Evolutionary conservation across 1,140 invertebrate genomes (phyloP), one percentile per base, ranked within the genome.

Genomic region (Scaptomyza hsui): DNA sequence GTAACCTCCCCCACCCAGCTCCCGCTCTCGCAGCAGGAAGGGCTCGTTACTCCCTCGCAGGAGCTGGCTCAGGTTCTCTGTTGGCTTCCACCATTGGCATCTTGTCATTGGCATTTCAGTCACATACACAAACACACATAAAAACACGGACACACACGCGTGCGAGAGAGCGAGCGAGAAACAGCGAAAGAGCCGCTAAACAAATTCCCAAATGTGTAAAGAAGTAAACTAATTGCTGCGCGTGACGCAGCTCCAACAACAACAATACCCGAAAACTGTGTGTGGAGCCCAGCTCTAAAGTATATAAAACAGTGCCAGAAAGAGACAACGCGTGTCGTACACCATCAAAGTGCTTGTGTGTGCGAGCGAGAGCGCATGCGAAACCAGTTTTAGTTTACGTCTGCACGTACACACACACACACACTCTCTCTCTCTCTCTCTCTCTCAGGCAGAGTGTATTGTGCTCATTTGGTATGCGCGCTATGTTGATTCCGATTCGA

Each of bases 81-180:
- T 65, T 37, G 32, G 32, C 32, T 37, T 37, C 77, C 78, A 71
- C 72, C 53, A 71, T 78, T 86, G 81, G 61, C 60, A 57, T 69
- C 52, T 82, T 86, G 69, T 78, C 80, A 83, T 83, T 83, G 77
- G 78, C 71, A 89, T 89, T 89, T 89, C 65, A 57, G 88, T 90
- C 88, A 90, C 88, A 90, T 90, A 90, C 88, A 82, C 88, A 82
- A 90, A 90, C 82, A 83, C 88, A 89, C 81, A 89, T 89, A 89
- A 89, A 80, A 74, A 74, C 32, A 69, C 80, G 64, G 65, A 65
- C 79, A 77, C 75, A 65, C 75, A 39, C 48, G 52, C 6, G 44
- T 26, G 78, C 24, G 52, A 65, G 75, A 32, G 63, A 75, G 51
- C 60, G 64, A 73, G 64, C 55, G 52, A 42, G 32, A 69, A 48